Evolutionary conservation across 2,113 vertebrate species (phyloP).

Genomic region (Emydocephalus ijimae): DNA sequence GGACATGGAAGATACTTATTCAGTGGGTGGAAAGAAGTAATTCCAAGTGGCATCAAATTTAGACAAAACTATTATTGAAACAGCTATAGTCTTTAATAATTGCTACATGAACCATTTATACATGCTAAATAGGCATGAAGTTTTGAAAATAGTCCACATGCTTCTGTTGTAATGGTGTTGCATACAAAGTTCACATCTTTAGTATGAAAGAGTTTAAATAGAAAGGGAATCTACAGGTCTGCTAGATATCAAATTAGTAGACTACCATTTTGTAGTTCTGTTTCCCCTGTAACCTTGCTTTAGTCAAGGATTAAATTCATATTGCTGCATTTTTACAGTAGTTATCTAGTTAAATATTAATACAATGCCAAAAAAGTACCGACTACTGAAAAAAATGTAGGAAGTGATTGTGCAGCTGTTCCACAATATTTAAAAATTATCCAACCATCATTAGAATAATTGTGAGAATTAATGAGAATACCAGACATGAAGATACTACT

Average conservation of each 20-base stretch:
- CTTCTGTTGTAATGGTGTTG: neutral
- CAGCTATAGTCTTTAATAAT: neutral
- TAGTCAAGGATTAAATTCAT: neutral
- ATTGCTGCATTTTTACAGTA: neutral
- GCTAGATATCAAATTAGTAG: neutral
- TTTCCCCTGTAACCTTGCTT: neutral
- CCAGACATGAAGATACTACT: neutral
- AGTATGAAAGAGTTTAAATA: neutral
- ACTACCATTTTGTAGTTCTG: neutral
- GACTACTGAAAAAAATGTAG: neutral
- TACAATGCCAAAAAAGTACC: neutral
- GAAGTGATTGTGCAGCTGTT: neutral
- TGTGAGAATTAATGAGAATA: neutral
- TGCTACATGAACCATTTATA: too few relatives aligned
- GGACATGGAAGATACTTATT: neutral
- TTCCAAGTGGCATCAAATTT: neutral
- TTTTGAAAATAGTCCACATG: neutral
- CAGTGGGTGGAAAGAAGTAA: neutral
- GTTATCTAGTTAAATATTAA: neutral
- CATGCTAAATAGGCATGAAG: neutral
- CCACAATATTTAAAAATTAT: neutral
- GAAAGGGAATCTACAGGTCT: neutral
- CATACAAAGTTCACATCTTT: neutral
- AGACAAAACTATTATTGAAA: neutral
- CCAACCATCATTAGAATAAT: constrained; percentile 3